Evolutionary conservation across 2,797 vertebrate genomes (phyloP).

Genomic region (Protonibea diacanthus): DNA sequence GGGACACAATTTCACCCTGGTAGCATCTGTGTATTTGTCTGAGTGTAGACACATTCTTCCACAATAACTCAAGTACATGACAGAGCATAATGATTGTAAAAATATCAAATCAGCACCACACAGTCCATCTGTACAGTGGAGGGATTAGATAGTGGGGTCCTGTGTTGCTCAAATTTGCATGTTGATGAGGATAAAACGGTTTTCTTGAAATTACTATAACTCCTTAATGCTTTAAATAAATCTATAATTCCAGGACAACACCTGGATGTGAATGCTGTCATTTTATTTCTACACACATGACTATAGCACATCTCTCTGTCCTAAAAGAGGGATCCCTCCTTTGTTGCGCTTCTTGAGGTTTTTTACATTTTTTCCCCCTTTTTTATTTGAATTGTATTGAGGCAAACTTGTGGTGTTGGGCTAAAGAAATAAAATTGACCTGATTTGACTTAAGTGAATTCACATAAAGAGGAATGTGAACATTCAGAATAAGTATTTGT

Average conservation of each 20-base stretch:
- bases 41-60: background rate
- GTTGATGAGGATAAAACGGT: background rate
- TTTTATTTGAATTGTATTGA: background rate
- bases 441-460: background rate
- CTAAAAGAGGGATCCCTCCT: background rate
- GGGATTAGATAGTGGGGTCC: background rate
- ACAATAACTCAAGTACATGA: background rate
- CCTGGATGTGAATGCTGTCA: background rate
- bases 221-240: background rate
- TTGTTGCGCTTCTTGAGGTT: background rate
- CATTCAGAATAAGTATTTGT: conserved; percentile 8
- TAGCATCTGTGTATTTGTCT: background rate
- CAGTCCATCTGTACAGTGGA: background rate
- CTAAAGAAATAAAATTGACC: background rate
- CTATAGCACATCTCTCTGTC: background rate
- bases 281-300: background rate
- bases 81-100: background rate
- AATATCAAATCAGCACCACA: conserved; percentile 1
- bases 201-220: background rate
- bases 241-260: background rate
- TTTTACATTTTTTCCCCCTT: background rate
- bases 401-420: background rate
- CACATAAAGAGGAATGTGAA: background rate
- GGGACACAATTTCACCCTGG: background rate
- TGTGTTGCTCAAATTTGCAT: conserved; percentile 6